These are phyloP conservation scores for Leuctra nigra DNA, from an alignment of 2,888 invertebrate genomes.

Conservation along the genomic window DNA sequence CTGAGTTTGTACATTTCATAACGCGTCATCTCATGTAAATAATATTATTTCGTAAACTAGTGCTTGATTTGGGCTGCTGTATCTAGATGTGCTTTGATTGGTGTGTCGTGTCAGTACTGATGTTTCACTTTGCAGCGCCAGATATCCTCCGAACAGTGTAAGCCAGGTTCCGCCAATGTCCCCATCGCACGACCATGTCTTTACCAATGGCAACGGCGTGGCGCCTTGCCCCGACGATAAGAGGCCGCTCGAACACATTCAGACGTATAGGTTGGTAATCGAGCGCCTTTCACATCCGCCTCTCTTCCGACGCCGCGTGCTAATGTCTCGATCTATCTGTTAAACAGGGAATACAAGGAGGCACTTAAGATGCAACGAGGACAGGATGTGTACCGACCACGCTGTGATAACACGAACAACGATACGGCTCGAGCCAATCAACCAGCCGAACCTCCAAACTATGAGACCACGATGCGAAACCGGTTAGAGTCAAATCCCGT, in stretches of 20 bases:
- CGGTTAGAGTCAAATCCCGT: slow-evolving; percentile 29
- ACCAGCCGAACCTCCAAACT: background rate
- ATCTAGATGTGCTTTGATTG: slow-evolving; percentile 1
- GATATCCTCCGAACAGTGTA: slow-evolving; percentile 23
- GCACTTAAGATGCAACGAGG: slow-evolving; percentile 78
- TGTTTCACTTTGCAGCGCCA: slow-evolving; percentile 28
- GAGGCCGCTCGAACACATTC: slow-evolving; percentile 59
- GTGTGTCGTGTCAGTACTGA: slow-evolving; percentile 19
- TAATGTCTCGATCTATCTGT: no score
- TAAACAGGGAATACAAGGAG: slow-evolving; percentile 79
- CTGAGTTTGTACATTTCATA: no score
- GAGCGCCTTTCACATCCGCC: background rate
- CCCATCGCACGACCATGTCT: slow-evolving; percentile 33
- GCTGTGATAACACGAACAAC: slow-evolving; percentile 32
- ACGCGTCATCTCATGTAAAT: no score
- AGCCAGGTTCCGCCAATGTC: slow-evolving; percentile 26
- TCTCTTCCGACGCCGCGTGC: background rate
- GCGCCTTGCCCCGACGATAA: slow-evolving; percentile 52
- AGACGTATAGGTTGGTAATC: slow-evolving; percentile 63
- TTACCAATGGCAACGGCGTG: slow-evolving; percentile 57
- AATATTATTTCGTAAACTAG: no score
- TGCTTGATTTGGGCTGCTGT: slow-evolving; percentile 5
- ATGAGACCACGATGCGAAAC: slow-evolving; percentile 32
- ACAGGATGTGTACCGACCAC: slow-evolving; percentile 69
- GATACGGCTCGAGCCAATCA: background rate